These are phyloP conservation scores for Turritopsis dohrnii DNA, from an alignment of 30 jellyfish, hydroid and myxozoan genomes.

Conservation along the genomic window DNA sequence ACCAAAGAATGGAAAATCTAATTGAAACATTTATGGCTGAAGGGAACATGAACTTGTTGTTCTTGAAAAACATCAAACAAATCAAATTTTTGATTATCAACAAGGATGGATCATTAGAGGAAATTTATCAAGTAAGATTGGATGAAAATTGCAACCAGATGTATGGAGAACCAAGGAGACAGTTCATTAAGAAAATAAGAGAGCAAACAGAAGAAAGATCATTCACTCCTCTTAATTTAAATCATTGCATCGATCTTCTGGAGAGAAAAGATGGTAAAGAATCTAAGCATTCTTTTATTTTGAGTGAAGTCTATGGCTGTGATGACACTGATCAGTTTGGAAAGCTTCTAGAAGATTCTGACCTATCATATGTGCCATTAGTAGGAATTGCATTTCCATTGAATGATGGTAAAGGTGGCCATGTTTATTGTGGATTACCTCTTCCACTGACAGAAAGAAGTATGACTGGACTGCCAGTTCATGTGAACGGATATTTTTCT, in stretches of 20 bases:
- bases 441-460: constrained; percentile 44
- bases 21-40: constrained; percentile 39
- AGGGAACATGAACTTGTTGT: constrained; percentile 48
- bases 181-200: neutral
- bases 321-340: neutral
- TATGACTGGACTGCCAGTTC: constrained; percentile 72
- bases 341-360: constrained; percentile 17
- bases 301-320: constrained; percentile 31
- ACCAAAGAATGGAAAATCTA: constrained; percentile 24
- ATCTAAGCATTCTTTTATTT: neutral
- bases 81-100: constrained; percentile 33
- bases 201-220: neutral
- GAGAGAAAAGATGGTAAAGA: neutral
- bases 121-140: constrained; percentile 14
- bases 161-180: constrained; percentile 24
- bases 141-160: neutral
- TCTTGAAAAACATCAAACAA: constrained; percentile 35
- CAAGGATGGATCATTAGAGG: constrained; percentile 5
- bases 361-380: constrained; percentile 41
- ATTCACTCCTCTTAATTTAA: constrained; percentile 10
- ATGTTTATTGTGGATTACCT: constrained; percentile 64
- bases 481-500: constrained; percentile 73
- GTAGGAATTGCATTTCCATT: constrained; percentile 46
- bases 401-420: constrained; percentile 42
- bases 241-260: constrained; percentile 18